Base-by-base conservation (phyloP, 2,888 invertebrate species). In the Papilio gigon region DNA sequence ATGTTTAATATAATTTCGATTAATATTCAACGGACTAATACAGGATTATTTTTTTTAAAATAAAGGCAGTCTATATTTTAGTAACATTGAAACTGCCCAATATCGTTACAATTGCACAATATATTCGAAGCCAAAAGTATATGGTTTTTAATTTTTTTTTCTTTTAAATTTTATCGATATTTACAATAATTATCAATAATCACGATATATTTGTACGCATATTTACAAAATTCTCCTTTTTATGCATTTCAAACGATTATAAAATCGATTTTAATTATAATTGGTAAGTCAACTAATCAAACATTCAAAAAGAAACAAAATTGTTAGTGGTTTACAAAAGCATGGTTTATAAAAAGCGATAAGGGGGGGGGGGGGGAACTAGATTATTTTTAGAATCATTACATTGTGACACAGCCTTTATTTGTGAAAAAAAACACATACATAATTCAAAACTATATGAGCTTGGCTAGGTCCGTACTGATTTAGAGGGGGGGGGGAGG, bases 271-370 rank as follows among this genome's bases (percentile, higher is more conserved):
- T n/a, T n/a, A 22, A 47, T 5, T 8, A 37, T 27, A n/a, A n/a
- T n/a, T n/a, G 37, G n/a, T 20, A 64, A 17, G 37, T 64, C 17
- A 30, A 27, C 17, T n/a, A 56, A 30, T 53, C 53, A 6, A 50
- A 42, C 42, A 42, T 42, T 42, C 4, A 42, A 42, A 17, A n/a
- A 42, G 58, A 58, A 47, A 66, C 9, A 9, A n/a, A 22, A 17
- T 27, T 27, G 42, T 63, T 63, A 63, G 42, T 67, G 25, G 27
- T 58, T 58, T 63, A 63, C 42, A 68, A 63, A 68, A 68, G 58
- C 63, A 44, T 17, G 35, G 60, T 22, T 66, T 60, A n/a, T 17
- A 40, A 9, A 6, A 60, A 62, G 62, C 62, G 5, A 44, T 22
- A 25, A 42, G 56, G n/a, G 30, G 20, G 17, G 11, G 62, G 62